Conservation (phyloP, 35 echinoderm and acorn worm species). For the Ophiothrix spiculata region DNA sequence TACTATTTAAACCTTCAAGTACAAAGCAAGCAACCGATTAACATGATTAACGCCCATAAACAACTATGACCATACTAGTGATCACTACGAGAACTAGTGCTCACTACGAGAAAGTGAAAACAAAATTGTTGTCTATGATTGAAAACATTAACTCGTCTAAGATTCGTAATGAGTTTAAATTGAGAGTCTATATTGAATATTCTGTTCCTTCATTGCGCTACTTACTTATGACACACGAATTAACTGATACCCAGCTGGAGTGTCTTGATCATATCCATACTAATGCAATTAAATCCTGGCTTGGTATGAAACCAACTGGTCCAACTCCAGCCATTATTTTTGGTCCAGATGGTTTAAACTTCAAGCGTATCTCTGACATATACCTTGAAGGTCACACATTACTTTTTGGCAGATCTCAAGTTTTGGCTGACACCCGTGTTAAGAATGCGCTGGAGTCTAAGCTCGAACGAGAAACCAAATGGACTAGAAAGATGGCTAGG, state of each 20-base stretch:
- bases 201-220: slow-evolving; percentile 31
- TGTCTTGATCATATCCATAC: not conserved
- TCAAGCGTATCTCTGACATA: slow-evolving; percentile 24
- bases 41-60: too few species aligned
- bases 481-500: slow-evolving; percentile 7
- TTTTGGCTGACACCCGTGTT: not conserved
- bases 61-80: too few species aligned
- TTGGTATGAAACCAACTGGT: slow-evolving; percentile 15
- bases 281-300: slow-evolving; percentile 19
- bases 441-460: not conserved
- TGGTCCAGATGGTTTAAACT: not conserved
- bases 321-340: slow-evolving; percentile 15
- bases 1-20: too few species aligned
- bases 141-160: too few species aligned
- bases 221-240: slow-evolving; percentile 28
- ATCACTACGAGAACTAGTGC: too few species aligned
- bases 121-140: too few species aligned
- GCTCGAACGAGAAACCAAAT: slow-evolving; percentile 17
- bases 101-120: too few species aligned
- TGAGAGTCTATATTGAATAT: slow-evolving; percentile 26
- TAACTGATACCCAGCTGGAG: not conserved
- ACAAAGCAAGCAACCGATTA: too few species aligned
- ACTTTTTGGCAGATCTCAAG: slow-evolving; percentile 11
- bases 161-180: slow-evolving; percentile 35
- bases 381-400: slow-evolving; percentile 29